phyloP scores from a whole-genome alignment of 2,888 invertebrate species.

The Eudasyphora cyanicolor region DNA sequence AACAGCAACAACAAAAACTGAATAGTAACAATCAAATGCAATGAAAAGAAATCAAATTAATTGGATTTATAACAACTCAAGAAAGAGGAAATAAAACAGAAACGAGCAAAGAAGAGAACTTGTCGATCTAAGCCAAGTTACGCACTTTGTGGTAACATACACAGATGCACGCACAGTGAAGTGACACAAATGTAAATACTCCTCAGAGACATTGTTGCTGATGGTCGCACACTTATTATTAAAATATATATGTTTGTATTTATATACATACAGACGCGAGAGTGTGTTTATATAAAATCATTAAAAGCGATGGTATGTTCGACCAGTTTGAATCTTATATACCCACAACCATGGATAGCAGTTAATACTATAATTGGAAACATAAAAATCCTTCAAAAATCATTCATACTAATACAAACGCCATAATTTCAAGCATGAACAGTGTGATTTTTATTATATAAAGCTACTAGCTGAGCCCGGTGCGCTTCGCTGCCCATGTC shows the following conservation, averaged over 20 bases:
- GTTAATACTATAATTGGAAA: no score
- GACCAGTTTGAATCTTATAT: no score
- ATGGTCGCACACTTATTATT: background rate
- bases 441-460: no score
- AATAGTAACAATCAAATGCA: conserved; percentile 27
- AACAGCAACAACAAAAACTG: background rate
- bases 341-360: no score
- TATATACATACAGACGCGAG: no score
- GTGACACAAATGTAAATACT: conserved; percentile 57
- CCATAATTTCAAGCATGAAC: no score
- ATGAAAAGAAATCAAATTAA: conserved; percentile 27
- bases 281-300: no score
- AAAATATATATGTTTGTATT: background rate
- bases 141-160: conserved; percentile 14
- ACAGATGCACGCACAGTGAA: conserved; percentile 27
- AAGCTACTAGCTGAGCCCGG: no score
- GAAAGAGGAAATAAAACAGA: background rate
- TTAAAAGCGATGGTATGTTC: no score
- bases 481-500: no score
- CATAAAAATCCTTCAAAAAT: no score
- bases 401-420: no score
- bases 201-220: background rate
- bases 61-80: background rate
- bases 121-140: conserved; percentile 33
- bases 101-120: background rate